These are phyloP conservation scores for Rhinella marina DNA, from an alignment of 2,797 vertebrate genomes.

Conservation along the genomic window DNA sequence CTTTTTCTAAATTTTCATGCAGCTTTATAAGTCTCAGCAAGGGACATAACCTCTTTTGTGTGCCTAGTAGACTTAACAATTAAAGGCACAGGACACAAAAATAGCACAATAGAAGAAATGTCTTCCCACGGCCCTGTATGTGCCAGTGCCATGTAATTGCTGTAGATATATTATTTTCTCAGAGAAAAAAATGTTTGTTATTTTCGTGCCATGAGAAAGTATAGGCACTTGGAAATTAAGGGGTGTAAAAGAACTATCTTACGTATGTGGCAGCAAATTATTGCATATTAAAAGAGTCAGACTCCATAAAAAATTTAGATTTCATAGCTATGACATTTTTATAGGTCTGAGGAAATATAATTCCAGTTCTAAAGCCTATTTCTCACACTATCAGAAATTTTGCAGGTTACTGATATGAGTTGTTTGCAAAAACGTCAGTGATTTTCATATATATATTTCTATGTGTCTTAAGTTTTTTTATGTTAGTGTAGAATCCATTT, in stretches of 20 bases:
- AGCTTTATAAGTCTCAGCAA: constrained; percentile 45
- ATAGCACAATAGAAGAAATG: constrained; percentile 40
- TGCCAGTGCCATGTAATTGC: constrained; percentile 31
- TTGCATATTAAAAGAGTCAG: neutral
- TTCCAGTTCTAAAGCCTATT: neutral
- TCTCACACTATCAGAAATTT: neutral
- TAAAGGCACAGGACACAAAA: constrained; percentile 41
- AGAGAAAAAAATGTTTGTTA: constrained; percentile 8
- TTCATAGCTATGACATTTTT: neutral
- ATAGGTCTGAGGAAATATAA: neutral
- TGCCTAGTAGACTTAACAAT: constrained; percentile 40
- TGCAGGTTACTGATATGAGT: neutral
- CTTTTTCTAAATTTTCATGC: constrained; percentile 62
- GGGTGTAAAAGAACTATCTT: neutral
- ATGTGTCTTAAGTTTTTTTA: too few relatives aligned
- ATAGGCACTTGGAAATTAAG: neutral
- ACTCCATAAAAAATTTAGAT: neutral
- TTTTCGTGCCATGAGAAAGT: constrained; percentile 1
- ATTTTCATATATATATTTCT: too few relatives aligned
- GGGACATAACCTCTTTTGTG: constrained; percentile 45
- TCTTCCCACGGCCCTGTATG: constrained; percentile 36
- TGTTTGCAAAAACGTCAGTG: neutral
- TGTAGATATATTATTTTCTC: constrained; percentile 33
- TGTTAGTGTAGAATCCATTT: too few relatives aligned
- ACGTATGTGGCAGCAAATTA: neutral